Evolutionary conservation across 2,888 invertebrate species (phyloP).

Genomic region (Melinaea menophilus): DNA sequence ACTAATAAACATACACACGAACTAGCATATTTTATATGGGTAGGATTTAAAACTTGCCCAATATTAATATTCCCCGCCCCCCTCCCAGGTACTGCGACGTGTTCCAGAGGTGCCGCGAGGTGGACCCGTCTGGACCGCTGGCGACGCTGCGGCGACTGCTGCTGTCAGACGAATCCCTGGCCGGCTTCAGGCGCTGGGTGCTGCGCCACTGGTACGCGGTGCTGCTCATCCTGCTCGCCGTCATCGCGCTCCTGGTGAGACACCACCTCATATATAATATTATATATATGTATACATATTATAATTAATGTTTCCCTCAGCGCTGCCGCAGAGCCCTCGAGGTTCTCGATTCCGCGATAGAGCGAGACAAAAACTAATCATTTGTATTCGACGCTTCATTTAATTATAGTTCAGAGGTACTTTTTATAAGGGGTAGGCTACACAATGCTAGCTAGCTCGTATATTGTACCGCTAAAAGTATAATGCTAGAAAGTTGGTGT

Average conservation of each 20-base stretch:
- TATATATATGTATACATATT: neutral
- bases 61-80: too few relatives aligned
- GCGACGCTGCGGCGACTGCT: slow-evolving; percentile 92
- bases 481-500: neutral
- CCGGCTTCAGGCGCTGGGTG: slow-evolving; percentile 92
- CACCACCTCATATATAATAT: neutral
- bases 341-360: slow-evolving; percentile 49
- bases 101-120: slow-evolving; percentile 89
- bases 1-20: too few relatives aligned
- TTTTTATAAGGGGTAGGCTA: slow-evolving; percentile 15
- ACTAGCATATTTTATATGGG: too few relatives aligned
- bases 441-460: neutral
- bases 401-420: neutral
- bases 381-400: slow-evolving; percentile 18
- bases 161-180: slow-evolving; percentile 92
- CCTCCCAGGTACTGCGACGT: slow-evolving; percentile 79
- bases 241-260: slow-evolving; percentile 89
- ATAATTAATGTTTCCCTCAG: slow-evolving; percentile 45
- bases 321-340: slow-evolving; percentile 55
- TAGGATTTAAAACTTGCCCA: too few relatives aligned
- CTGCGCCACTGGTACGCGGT: slow-evolving; percentile 95
- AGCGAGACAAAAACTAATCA: slow-evolving; percentile 47
- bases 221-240: slow-evolving; percentile 84
- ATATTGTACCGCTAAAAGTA: too few relatives aligned
- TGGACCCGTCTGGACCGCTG: slow-evolving; percentile 94